phyloP scores from a whole-genome alignment of 2,113 vertebrate species.

The Chloroceryle aenea region DNA sequence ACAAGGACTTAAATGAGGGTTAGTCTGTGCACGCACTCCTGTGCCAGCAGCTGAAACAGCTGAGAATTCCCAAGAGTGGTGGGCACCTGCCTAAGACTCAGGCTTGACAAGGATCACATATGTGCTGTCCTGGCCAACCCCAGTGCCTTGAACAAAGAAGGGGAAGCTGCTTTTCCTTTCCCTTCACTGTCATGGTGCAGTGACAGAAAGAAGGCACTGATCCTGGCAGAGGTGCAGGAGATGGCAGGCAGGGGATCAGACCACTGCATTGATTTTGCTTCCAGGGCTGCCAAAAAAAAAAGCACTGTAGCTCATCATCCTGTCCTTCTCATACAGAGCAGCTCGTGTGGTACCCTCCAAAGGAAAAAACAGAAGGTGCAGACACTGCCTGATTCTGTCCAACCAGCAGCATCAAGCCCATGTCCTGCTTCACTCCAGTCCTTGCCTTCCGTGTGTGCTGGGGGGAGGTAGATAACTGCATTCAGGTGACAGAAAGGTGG shows the following conservation, averaged over 20 bases:
- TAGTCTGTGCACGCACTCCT: not conserved
- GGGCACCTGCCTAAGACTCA: not conserved
- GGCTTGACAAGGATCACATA: not conserved
- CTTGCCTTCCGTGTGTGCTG: not conserved
- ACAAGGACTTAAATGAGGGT: not conserved
- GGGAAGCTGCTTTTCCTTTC: not conserved
- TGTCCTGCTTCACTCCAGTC: not conserved
- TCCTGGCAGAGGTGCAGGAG: not conserved
- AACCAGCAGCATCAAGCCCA: not conserved
- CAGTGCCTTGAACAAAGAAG: not conserved
- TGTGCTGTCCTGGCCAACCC: not conserved
- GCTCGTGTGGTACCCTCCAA: not conserved
- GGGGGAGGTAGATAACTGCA: not conserved
- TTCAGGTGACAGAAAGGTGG: not conserved
- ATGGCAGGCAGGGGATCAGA: not conserved
- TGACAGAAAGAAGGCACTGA: not conserved
- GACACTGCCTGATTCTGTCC: not conserved
- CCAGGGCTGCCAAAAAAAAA: not conserved
- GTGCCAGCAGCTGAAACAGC: not conserved
- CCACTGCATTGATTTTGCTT: not conserved
- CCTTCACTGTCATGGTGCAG: not conserved
- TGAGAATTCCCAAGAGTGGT: not conserved
- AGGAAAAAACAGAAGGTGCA: not conserved
- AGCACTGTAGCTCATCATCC: not conserved
- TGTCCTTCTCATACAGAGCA: not conserved